Evolutionary conservation across 2,113 vertebrate species (phyloP).

Genomic region (Holacanthus passer): DNA sequence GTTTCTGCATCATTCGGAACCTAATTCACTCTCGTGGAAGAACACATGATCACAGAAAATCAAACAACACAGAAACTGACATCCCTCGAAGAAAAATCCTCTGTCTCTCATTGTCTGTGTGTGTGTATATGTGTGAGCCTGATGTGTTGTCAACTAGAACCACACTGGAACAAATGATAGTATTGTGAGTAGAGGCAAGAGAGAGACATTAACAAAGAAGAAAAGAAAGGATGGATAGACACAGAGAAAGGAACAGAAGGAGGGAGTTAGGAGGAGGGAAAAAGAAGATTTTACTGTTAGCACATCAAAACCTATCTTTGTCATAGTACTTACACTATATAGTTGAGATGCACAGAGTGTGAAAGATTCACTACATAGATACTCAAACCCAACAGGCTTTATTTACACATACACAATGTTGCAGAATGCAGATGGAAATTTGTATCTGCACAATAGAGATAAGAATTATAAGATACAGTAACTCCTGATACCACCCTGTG

Average conservation of each 20-base stretch:
- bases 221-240: neutral
- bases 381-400: slow-evolving; percentile 7
- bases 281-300: neutral
- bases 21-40: slow-evolving; percentile 45
- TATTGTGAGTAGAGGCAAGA: neutral
- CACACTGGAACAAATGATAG: slow-evolving; percentile 27
- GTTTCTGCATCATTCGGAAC: slow-evolving; percentile 70
- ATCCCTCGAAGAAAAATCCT: slow-evolving; percentile 28
- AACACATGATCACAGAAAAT: slow-evolving; percentile 43
- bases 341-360: slow-evolving; percentile 12
- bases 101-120: neutral
- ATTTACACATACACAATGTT: neutral
- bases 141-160: slow-evolving; percentile 35
- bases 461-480: slow-evolving; percentile 17
- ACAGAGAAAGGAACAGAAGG: neutral
- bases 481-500: neutral
- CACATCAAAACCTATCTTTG: slow-evolving; percentile 2
- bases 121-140: neutral
- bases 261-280: neutral
- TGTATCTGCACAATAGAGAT: slow-evolving; percentile 15
- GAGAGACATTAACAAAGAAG: slow-evolving; percentile 3
- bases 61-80: slow-evolving; percentile 45
- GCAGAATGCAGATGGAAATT: neutral
- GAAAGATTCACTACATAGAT: slow-evolving; percentile 12
- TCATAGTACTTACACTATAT: neutral